These are phyloP conservation scores for Sula dactylatra DNA, from an alignment of 2,113 vertebrate genomes.

Conservation along the genomic window DNA sequence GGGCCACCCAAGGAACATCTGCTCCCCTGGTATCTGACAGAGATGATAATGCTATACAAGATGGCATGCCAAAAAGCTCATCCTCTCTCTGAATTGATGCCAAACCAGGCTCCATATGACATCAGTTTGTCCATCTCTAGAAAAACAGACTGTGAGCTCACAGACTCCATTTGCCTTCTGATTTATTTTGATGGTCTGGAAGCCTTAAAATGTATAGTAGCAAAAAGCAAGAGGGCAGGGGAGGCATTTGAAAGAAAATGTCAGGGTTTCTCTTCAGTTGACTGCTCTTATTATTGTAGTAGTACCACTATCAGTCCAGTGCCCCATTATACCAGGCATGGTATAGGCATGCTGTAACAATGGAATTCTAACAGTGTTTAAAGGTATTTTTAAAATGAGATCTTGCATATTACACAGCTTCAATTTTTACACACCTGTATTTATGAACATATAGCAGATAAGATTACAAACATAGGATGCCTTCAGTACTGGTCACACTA, in stretches of 20 bases:
- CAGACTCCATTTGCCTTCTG: not conserved
- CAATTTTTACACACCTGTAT: not conserved
- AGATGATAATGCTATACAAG: conserved; percentile 19
- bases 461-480: not conserved
- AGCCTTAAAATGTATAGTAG: not conserved
- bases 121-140: conserved; percentile 2
- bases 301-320: not conserved
- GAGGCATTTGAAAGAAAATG: not conserved
- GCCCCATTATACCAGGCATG: too few species aligned
- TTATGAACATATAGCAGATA: not conserved
- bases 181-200: not conserved
- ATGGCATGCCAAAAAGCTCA: conserved; percentile 51
- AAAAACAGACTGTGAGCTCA: conserved; percentile 14
- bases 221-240: not conserved
- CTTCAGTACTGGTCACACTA: not conserved
- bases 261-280: not conserved
- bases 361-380: not conserved
- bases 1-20: conserved; percentile 70
- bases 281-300: not conserved
- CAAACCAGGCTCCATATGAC: conserved; percentile 44
- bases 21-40: conserved; percentile 55
- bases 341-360: not conserved
- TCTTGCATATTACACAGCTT: not conserved
- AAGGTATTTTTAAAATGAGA: not conserved
- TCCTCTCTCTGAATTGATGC: conserved; percentile 49